These are phyloP conservation scores for Archips xylosteana DNA, from an alignment of 2,888 invertebrate species.

Conservation along the genomic window DNA sequence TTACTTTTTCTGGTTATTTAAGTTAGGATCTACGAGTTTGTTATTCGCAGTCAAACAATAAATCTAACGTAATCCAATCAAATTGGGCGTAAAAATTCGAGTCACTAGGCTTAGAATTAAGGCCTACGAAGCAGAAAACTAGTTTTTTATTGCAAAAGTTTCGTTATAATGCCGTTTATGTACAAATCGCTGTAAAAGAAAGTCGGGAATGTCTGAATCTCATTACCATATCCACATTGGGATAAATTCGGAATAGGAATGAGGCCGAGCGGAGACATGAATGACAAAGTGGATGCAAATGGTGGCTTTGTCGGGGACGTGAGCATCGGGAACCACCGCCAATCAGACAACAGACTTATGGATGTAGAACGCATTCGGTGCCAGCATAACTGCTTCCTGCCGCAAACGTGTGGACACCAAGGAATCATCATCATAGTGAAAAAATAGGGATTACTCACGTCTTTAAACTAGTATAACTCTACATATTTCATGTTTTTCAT, in stretches of 20 bases:
- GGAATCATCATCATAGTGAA: not conserved
- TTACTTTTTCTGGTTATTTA: not conserved
- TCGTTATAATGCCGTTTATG: slow-evolving; percentile 46
- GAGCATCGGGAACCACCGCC: slow-evolving; percentile 61
- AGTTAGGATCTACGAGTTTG: slow-evolving; percentile 8
- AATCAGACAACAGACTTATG: slow-evolving; percentile 51
- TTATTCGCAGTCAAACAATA: slow-evolving; percentile 14
- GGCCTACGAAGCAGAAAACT: slow-evolving; percentile 21
- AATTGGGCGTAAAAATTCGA: slow-evolving; percentile 4
- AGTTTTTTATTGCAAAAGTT: slow-evolving; percentile 35
- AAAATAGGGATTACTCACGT: too few relatives aligned
- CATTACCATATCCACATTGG: slow-evolving; percentile 75
- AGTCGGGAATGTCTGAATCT: slow-evolving; percentile 69
- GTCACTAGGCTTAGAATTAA: not conserved
- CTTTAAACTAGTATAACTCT: too few relatives aligned
- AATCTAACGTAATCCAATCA: not conserved
- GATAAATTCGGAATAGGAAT: slow-evolving; percentile 74
- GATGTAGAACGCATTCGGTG: slow-evolving; percentile 49
- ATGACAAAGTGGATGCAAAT: slow-evolving; percentile 85
- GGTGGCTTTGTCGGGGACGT: slow-evolving; percentile 70
- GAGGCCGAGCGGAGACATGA: slow-evolving; percentile 74
- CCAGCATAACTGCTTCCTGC: slow-evolving; percentile 26
- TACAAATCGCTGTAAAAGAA: slow-evolving; percentile 57
- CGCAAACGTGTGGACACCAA: not conserved
- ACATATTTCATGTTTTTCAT: too few relatives aligned